phyloP scores from a whole-genome alignment of 2,113 vertebrate species.

The Odocoileus virginianus region DNA sequence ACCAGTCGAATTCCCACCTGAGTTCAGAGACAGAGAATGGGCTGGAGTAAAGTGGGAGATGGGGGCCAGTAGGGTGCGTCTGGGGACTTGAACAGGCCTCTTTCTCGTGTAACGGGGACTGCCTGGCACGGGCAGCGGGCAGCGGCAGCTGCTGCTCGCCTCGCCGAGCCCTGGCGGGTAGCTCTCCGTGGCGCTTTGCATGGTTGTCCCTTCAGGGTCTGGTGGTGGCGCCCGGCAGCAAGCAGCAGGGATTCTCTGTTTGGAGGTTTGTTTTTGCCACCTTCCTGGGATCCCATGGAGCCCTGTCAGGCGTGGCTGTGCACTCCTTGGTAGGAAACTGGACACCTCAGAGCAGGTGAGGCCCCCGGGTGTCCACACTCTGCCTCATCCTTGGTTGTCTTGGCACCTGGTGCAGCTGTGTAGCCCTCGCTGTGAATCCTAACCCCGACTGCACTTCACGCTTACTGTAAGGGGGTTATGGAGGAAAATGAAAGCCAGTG shows the following conservation, averaged over 20 bases:
- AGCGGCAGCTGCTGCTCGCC: background rate
- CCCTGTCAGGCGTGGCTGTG: background rate
- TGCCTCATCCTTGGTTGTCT: background rate
- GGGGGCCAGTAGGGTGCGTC: background rate
- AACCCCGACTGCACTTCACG: background rate
- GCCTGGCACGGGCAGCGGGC: too few species aligned
- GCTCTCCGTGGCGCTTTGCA: slow-evolving; percentile 58
- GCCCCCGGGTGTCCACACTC: background rate
- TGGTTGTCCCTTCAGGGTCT: background rate
- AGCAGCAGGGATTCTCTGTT: background rate
- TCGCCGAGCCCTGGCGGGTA: background rate
- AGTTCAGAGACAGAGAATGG: background rate
- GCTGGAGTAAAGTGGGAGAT: background rate
- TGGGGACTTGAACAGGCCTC: background rate
- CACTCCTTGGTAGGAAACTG: background rate
- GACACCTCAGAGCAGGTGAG: background rate
- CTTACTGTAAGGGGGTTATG: background rate
- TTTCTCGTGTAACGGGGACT: background rate
- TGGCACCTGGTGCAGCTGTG: background rate
- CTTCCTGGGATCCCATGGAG: background rate
- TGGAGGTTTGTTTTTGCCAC: background rate
- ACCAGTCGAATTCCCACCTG: background rate
- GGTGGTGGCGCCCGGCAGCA: background rate
- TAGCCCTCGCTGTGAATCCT: background rate
- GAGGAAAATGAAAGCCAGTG: background rate